Evolutionary conservation across 2,113 vertebrate species (phyloP).

Genomic region (Erythrocercus mccallii): DNA sequence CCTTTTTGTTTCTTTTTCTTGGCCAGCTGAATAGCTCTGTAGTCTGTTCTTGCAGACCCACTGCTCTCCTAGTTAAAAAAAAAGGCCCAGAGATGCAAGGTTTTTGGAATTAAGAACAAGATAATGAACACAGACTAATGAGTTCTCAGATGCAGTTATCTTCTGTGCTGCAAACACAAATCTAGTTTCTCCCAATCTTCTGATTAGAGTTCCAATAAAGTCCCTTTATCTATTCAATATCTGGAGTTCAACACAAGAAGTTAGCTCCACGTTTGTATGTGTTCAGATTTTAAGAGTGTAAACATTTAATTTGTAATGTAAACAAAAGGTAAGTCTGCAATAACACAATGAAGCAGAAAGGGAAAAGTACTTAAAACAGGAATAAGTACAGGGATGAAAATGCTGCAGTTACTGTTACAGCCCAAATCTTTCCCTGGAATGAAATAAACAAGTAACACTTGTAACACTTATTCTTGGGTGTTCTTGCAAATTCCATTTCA

Average conservation of each 20-base stretch:
- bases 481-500: not conserved
- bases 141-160: not conserved
- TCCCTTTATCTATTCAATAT: not conserved
- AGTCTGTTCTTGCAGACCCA: conserved; percentile 95
- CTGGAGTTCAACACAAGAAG: not conserved
- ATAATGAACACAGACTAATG: not conserved
- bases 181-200: not conserved
- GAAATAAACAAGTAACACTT: not conserved
- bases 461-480: not conserved
- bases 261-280: not conserved
- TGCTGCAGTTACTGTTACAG: not conserved
- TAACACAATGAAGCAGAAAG: not conserved
- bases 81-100: conserved; percentile 29
- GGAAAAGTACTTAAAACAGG: not conserved
- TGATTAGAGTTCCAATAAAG: not conserved
- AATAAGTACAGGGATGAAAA: not conserved
- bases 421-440: not conserved
- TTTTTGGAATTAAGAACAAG: conserved; percentile 29
- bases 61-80: conserved; percentile 81
- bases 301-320: not conserved
- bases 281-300: not conserved
- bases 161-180: not conserved
- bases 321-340: not conserved
- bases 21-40: conserved; percentile 92
- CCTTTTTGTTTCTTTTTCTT: conserved; percentile 90